Evolutionary conservation across 2,797 vertebrate species (phyloP).

Genomic region (Momotus momota): DNA sequence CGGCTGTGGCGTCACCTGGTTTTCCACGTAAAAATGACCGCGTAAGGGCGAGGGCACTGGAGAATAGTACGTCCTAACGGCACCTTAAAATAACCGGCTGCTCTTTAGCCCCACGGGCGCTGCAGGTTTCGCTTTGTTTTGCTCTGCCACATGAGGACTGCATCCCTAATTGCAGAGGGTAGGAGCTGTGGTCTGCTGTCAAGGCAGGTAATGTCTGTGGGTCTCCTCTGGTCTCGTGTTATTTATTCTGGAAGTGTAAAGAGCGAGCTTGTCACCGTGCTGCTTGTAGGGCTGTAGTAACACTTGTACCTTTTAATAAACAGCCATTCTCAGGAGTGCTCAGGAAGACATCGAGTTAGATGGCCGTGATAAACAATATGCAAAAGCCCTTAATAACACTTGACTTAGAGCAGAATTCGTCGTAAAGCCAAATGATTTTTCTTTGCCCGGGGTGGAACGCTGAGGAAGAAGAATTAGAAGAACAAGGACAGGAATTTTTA

Average conservation of each 20-base stretch:
- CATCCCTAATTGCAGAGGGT: not conserved
- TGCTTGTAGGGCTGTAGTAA: not conserved
- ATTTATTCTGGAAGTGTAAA: not conserved
- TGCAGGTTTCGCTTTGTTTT: not conserved
- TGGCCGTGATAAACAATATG: not conserved
- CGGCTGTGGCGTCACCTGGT: rapidly evolving
- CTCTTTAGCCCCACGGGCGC: not conserved
- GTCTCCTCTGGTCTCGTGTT: not conserved
- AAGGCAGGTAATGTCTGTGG: not conserved
- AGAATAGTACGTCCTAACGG: not conserved
- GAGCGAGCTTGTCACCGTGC: not conserved
- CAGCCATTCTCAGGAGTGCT: not conserved
- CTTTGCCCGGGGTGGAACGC: slow-evolving; percentile 18
- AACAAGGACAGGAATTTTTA: not conserved
- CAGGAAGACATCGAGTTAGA: not conserved
- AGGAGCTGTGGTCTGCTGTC: not conserved
- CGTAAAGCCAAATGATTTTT: slow-evolving; percentile 33
- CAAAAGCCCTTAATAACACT: slow-evolving; percentile 15
- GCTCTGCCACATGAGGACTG: rapidly evolving
- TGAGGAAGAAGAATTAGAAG: not conserved
- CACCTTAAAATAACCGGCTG: not conserved
- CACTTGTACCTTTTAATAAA: slow-evolving; percentile 59
- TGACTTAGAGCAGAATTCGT: slow-evolving; percentile 7
- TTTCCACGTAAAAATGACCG: not conserved
- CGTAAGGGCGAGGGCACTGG: not conserved